Evolutionary conservation across 2,797 vertebrate genomes (phyloP), one percentile per base, ranked within the genome.

Genomic region (Varecia variegata): DNA sequence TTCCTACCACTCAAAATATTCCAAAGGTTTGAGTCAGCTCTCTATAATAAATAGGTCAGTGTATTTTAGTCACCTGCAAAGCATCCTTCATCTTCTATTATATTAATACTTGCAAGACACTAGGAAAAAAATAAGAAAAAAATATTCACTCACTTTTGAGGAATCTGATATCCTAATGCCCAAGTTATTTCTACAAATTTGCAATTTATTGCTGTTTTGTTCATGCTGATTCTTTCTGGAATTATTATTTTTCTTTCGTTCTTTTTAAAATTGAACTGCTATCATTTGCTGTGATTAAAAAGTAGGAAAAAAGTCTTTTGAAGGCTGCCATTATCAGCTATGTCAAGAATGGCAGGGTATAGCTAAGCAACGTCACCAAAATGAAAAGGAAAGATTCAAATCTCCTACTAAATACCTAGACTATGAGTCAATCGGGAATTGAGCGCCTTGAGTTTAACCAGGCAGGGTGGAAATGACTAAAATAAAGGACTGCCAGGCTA

Each of bases 351-450:
- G 97, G 87, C 87, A 95, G 93, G 92, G 97, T 96, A 98, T 96
- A 98, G 95, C 97, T 97, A 98, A 95, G 97, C 90, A 97, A 94
- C 96, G 97, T 98, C 95, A 96, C 88, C 47, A 98, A 97, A 97
- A 98, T 88, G 96, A 97, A 98, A 98, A 98, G 88, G 94, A 98
- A 98, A 98, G 98, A 95, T 97, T 94, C 91, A 98, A 97, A 97
- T 98, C 97, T 93, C 97, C 98, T 98, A 97, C 91, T 95, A 98
- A 98, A 99, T 98, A 98, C 97, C 96, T 97, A 98, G 98, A 98
- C 98, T 97, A 60, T 98, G 98, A 98, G 97, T 98, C 98, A 98
- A 88, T 94, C 6, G 23, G 94, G 94, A 98, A 97, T 94, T 95
- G 95, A 97, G 97, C 54, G 68, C 94, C 88, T 97, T 86, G 50